Percentiles rank a stretch among this genome's conserved stretches.
Evolutionary conservation across 2,888 invertebrate genomes (phyloP).

Genomic region (Lasius fuliginosus): DNA sequence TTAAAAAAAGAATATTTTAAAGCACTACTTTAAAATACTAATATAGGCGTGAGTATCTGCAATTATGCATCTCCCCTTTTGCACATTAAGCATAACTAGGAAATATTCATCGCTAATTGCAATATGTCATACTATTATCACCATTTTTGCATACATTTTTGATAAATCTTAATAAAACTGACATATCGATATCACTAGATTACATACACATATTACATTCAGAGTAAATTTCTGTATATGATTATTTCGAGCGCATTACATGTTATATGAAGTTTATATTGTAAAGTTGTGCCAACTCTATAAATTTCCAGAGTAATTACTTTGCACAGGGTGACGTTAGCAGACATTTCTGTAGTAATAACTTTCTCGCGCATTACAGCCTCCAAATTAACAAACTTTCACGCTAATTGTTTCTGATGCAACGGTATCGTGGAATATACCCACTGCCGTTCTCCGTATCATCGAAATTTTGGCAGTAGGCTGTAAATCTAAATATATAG

Average conservation of each 20-base stretch:
- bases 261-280: constrained; percentile 39
- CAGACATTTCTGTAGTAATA: constrained; percentile 50
- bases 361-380: constrained; percentile 43
- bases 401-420: constrained; percentile 51
- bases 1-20: not conserved
- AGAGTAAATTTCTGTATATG: constrained; percentile 43
- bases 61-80: not conserved
- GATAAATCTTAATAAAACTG: not conserved
- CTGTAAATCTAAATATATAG: not conserved
- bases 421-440: constrained; percentile 13
- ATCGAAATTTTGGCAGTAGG: constrained; percentile 13
- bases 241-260: constrained; percentile 32
- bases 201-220: not conserved
- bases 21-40: not conserved
- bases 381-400: constrained; percentile 52
- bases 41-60: not conserved
- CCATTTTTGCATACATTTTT: not conserved
- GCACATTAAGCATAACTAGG: not conserved
- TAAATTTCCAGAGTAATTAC: constrained; percentile 53
- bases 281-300: constrained; percentile 43
- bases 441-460: constrained; percentile 14
- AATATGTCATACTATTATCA: constrained; percentile 1
- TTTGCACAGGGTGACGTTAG: constrained; percentile 40
- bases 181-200: not conserved
- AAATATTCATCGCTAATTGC: not conserved